Base-by-base conservation (phyloP, 1,140 invertebrate genomes). In the Penaeus vannamei region DNA sequence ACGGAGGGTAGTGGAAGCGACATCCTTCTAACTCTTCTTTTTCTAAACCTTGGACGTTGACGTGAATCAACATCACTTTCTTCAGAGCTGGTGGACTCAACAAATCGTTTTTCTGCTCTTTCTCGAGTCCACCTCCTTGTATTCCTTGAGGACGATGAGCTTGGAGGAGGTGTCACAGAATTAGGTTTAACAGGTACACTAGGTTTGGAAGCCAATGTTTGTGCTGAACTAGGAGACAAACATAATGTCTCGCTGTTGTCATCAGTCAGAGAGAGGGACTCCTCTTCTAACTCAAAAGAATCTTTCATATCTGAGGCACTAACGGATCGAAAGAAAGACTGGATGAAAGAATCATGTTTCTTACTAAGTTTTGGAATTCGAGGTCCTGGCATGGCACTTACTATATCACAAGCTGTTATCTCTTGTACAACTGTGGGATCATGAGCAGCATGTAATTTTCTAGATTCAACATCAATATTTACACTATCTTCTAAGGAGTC, bases 401-500 rank as follows among this genome's bases (percentile, higher is more conserved):
- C 7, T 12, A 76, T 32, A 76, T 36, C 72, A 76, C 29, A 29
- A 76, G 19, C 72, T 76, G 72, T 76, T 14, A 42, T 64, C 29
- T 46, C 66, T 62, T 4, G 19, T 53, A 8, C 23, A 72, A 0
- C 80, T 42, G 23, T 36, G 12, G 42, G 10, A 72, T n/a, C 66
- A 72, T 72, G 66, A 72, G 32, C 32, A 32, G 66, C 22, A 20
- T 72, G 32, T 32, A n/a, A 72, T 32, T n/a, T 32, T 32, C 66
- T 12, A 72, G 66, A 72, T 72, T 72, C n/a, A n/a, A 72, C 66
- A 72, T n/a, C 32, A 23, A 53, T 66, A 53, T 53, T 76, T 36
- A 81, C 19, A 61, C 80, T 86, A 36, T 90, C 90, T 81, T 90
- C 90, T 29, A 90, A 46, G 36, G 90, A 90, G 62, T 90, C 90